Evolutionary conservation across 1,140 invertebrate species (phyloP), one percentile per base, ranked within the genome.

Genomic region (Sminthurinus signatus): DNA sequence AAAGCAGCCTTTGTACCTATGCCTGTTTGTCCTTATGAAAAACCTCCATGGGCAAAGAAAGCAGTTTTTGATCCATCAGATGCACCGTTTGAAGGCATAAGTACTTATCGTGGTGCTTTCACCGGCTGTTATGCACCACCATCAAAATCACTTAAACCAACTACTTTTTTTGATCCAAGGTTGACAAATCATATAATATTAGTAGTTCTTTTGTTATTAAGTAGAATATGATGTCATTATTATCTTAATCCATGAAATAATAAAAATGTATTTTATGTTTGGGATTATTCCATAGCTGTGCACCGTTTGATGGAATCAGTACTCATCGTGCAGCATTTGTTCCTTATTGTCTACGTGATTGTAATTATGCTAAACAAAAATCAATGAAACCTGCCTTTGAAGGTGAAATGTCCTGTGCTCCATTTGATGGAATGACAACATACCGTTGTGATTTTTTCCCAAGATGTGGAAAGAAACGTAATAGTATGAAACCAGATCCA

Each of bases 21-120:
- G 29, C 62, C 62, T 21, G 14, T 39, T 10, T 42, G 17, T 32
- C 54, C 42, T 2, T 48, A 58, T 19, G 31, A 58, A 39, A 64
- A 48, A 19, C 62, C 62, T 46, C 62, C 62, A 48, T 64, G 62
- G 62, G 31, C 39, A 10, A 58, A 39, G 23, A 64, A 64, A 27
- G 39, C 62, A 27, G 32, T 50, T 2, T 60, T 68, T 54, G 58
- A 68, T 19, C 62, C 62, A 3, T 64, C 62, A 0, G 51, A 54
- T 44, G 62, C 62, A 2, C 59, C 59, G 31, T 27, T 68, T 29
- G 67, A 68, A 19, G 67, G 62, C 4, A n/a, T 64, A 5, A 28
- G 50, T 0, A 71, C 65, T n/a, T 71, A 71, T 48, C 31, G 64
- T 0, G 21, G 31, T 27, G 65, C 68, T 31, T 71, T 65, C 44